phyloP scores from a whole-genome alignment of 2,888 invertebrate genomes.

The Apodemia hepburni region DNA sequence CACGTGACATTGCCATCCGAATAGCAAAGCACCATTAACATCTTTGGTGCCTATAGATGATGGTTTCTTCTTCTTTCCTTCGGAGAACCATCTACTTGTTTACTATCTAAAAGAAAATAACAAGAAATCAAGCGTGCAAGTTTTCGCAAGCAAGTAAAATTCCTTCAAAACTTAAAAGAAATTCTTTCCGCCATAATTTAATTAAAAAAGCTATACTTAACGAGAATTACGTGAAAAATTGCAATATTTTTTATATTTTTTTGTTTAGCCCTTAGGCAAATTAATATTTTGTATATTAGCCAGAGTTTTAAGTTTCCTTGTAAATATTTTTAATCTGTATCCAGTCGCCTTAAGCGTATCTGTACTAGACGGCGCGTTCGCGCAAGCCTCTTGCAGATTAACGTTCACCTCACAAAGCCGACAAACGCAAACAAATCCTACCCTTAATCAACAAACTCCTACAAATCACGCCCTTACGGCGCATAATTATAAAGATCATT shows the following conservation, averaged over 20 bases:
- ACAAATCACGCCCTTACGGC: conserved; percentile 46
- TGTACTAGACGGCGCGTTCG: conserved; percentile 45
- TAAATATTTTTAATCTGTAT: conserved; percentile 49
- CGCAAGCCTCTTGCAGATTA: conserved; percentile 66
- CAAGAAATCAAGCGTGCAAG: too few species aligned
- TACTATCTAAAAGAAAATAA: too few species aligned
- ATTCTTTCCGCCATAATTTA: not conserved
- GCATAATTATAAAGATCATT: conserved; percentile 36
- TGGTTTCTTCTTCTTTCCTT: too few species aligned
- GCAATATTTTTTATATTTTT: not conserved
- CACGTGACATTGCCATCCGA: too few species aligned
- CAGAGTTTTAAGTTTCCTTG: conserved; percentile 15
- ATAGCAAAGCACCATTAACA: too few species aligned
- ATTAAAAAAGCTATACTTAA: not conserved
- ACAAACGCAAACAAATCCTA: conserved; percentile 44
- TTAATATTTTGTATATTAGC: not conserved
- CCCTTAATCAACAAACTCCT: conserved; percentile 52
- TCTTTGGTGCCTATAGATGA: too few species aligned
- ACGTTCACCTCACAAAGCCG: conserved; percentile 46
- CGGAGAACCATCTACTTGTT: too few species aligned
- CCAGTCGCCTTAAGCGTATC: conserved; percentile 48
- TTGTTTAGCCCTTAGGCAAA: not conserved
- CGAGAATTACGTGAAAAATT: not conserved
- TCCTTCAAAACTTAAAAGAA: too few species aligned
- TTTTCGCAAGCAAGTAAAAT: too few species aligned